These are phyloP conservation scores for Ceratitis capitata DNA, from an alignment of 1,140 invertebrate species.

Conservation along the genomic window DNA sequence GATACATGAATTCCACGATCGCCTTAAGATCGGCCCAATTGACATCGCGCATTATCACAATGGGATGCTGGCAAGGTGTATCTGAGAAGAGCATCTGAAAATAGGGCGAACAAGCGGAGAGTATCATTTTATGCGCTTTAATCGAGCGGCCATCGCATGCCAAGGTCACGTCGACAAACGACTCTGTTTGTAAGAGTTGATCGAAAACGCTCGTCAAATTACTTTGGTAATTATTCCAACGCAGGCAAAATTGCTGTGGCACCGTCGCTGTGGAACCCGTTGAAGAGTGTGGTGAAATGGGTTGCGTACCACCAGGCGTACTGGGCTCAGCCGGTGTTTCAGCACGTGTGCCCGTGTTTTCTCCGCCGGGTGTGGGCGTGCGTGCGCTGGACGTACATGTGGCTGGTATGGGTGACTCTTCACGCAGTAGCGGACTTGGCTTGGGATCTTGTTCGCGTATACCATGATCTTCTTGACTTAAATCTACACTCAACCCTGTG, in stretches of 20 bases:
- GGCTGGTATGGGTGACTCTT: neutral
- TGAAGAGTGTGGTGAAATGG: conserved; percentile 40
- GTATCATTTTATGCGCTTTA: conserved; percentile 92
- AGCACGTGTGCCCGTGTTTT: neutral
- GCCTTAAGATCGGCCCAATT: conserved; percentile 88
- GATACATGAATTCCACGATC: conserved; percentile 93
- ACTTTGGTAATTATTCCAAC: conserved; percentile 94
- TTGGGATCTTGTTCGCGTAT: neutral
- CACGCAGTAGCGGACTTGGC: neutral
- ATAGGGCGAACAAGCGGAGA: conserved; percentile 92
- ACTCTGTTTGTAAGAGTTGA: conserved; percentile 88
- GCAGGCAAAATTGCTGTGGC: conserved; percentile 78
- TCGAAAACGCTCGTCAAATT: conserved; percentile 93
- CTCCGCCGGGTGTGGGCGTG: conserved; percentile 32
- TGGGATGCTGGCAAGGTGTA: conserved; percentile 90
- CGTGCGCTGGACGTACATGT: neutral
- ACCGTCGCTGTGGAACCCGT: neutral
- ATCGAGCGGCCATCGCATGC: conserved; percentile 90
- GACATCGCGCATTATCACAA: conserved; percentile 90
- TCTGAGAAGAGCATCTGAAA: conserved; percentile 90
- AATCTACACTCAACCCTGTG: neutral
- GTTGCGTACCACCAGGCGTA: neutral
- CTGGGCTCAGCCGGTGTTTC: conserved; percentile 41
- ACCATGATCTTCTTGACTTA: neutral
- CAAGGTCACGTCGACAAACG: conserved; percentile 91